Conservation (phyloP, 1,140 invertebrate genomes). For the Propsilocerus akamusi region DNA sequence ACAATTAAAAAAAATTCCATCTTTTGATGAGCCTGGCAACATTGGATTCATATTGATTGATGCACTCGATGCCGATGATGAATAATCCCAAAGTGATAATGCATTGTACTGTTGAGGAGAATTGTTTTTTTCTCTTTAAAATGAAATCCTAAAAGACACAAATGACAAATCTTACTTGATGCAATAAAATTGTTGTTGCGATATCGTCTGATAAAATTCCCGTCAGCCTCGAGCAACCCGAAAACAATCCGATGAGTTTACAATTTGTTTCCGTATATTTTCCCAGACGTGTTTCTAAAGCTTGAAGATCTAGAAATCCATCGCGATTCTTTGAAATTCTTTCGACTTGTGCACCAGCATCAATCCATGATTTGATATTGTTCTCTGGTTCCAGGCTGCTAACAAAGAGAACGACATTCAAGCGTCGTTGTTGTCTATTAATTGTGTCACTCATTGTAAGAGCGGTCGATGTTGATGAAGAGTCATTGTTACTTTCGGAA, state of each 20-base stretch:
- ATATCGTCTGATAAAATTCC: conserved; percentile 74
- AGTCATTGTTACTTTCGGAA: no score
- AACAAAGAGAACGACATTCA: conserved; percentile 56
- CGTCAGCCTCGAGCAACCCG: conserved; percentile 74
- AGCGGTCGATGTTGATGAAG: no score
- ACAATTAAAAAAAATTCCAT: conserved; percentile 78
- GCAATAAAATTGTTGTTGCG: conserved; percentile 59
- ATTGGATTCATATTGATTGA: conserved; percentile 74
- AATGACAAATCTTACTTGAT: conserved; percentile 22
- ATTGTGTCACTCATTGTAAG: no score
- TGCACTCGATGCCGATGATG: conserved; percentile 62
- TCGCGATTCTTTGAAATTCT: conserved; percentile 56
- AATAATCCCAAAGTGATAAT: conserved; percentile 80
- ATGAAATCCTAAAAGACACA: neutral
- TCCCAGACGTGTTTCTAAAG: conserved; percentile 53
- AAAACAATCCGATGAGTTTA: conserved; percentile 68
- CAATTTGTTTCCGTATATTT: conserved; percentile 31
- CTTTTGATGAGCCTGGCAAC: conserved; percentile 37
- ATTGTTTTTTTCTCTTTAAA: neutral
- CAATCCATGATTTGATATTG: conserved; percentile 68
- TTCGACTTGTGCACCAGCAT: conserved; percentile 56
- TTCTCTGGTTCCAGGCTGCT: conserved; percentile 72
- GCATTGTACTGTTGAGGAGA: conserved; percentile 42
- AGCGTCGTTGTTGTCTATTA: no score
- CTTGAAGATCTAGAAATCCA: conserved; percentile 58